Percentiles rank a stretch among this genome's conserved stretches.
Conservation (phyloP, 2,888 invertebrate species). For the Cheiracanthium punctorium region DNA sequence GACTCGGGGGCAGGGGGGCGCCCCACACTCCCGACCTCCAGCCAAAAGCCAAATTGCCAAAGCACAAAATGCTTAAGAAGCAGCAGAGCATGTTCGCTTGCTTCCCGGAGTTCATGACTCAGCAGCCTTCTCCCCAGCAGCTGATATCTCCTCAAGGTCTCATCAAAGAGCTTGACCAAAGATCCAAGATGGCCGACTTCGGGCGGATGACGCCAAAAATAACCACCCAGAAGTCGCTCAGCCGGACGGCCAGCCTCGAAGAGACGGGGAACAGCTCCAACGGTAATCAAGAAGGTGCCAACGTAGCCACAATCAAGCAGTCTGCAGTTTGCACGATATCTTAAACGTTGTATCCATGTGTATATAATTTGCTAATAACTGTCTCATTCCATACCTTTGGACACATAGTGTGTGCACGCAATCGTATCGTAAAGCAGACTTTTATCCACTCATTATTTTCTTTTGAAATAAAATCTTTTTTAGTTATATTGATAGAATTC, state of each 20-base stretch:
- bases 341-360: conserved; percentile 31
- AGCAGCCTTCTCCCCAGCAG: conserved; percentile 58
- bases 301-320: conserved; percentile 34
- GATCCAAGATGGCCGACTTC: conserved; percentile 40
- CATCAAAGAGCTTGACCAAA: conserved; percentile 42
- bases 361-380: neutral
- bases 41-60: conserved; percentile 71
- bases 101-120: conserved; percentile 72
- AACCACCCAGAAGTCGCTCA: conserved; percentile 51
- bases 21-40: conserved; percentile 30
- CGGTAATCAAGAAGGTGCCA: conserved; percentile 36
- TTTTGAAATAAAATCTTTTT: too few species aligned
- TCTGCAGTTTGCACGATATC: conserved; percentile 59
- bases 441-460: too few species aligned
- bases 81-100: conserved; percentile 73
- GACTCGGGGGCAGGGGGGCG: conserved; percentile 23
- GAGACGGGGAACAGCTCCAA: conserved; percentile 47
- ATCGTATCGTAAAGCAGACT: too few species aligned
- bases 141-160: conserved; percentile 45
- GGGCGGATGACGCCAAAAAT: conserved; percentile 37
- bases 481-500: too few species aligned
- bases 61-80: conserved; percentile 73
- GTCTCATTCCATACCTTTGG: neutral
- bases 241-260: conserved; percentile 60
- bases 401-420: neutral